Conservation (phyloP, 2,888 invertebrate genomes). For the Drosophila mercatorum region DNA sequence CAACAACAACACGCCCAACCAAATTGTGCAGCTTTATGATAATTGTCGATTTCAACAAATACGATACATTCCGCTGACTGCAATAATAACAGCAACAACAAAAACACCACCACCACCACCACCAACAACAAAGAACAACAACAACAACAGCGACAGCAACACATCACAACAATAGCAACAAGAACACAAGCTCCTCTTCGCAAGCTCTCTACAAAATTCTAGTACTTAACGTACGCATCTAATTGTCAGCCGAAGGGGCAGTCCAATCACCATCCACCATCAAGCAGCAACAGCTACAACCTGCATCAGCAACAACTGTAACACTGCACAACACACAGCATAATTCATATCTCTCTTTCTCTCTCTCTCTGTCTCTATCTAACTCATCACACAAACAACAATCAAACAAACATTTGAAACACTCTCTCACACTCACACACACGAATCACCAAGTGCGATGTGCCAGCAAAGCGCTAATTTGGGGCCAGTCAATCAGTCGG, state of each 20-base stretch:
- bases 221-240: conserved; percentile 27
- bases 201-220: conserved; percentile 21
- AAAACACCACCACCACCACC: conserved; percentile 8
- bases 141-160: conserved; percentile 37
- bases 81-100: conserved; percentile 31
- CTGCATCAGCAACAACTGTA: conserved; percentile 32
- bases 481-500: conserved; percentile 26
- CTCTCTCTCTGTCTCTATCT: conserved; percentile 6
- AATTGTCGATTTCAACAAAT: conserved; percentile 66
- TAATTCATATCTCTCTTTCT: conserved; percentile 9
- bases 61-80: conserved; percentile 74
- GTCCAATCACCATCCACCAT: conserved; percentile 26
- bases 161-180: conserved; percentile 27
- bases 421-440: conserved; percentile 8
- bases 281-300: conserved; percentile 25
- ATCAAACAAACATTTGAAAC: conserved; percentile 1
- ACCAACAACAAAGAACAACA: conserved; percentile 24
- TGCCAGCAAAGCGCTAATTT: conserved; percentile 11
- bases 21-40: conserved; percentile 55
- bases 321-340: conserved; percentile 18
- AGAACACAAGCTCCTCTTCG: conserved; percentile 30
- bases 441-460: conserved; percentile 30
- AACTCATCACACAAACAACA: conserved; percentile 20
- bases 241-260: conserved; percentile 16
- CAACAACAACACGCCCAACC: conserved; percentile 35